These are phyloP conservation scores for Trichogramma evanescens DNA, from an alignment of 2,888 invertebrate species.

Conservation along the genomic window DNA sequence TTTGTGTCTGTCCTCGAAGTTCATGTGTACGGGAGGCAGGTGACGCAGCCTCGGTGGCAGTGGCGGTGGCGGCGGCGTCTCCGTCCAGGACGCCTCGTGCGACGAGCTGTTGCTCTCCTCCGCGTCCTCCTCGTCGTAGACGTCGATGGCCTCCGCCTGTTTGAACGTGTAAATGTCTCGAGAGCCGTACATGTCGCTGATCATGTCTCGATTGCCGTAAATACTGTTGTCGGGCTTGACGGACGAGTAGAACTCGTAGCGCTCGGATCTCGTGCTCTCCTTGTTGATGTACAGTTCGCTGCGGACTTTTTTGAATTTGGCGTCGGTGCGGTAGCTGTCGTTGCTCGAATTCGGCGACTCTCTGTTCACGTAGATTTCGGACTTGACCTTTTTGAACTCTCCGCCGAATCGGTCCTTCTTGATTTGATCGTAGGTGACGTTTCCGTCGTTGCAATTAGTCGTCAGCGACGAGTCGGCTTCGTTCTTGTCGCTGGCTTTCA, in stretches of 20 bases:
- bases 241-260: conserved; percentile 31
- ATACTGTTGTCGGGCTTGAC: conserved; percentile 27
- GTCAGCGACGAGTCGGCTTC: conserved; percentile 32
- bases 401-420: conserved; percentile 38
- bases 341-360: conserved; percentile 42
- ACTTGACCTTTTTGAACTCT: conserved; percentile 42
- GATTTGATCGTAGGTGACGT: conserved; percentile 29
- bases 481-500: conserved; percentile 34
- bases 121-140: conserved; percentile 47
- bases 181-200: conserved; percentile 37
- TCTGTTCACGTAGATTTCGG: conserved; percentile 37
- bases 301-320: conserved; percentile 41
- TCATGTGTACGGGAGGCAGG: conserved; percentile 60
- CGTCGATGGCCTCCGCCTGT: conserved; percentile 40
- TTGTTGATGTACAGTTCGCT: conserved; percentile 38
- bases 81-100: conserved; percentile 32
- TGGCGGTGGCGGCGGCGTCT: conserved; percentile 51
- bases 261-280: conserved; percentile 28
- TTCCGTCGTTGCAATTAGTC: not conserved
- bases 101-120: conserved; percentile 42
- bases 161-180: conserved; percentile 40
- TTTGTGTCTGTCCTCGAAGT: conserved; percentile 53
- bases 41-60: conserved; percentile 58
- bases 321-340: conserved; percentile 37
- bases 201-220: conserved; percentile 38